Conservation (phyloP, 2,797 vertebrate genomes). For the Lepilemur ruficaudatus region DNA sequence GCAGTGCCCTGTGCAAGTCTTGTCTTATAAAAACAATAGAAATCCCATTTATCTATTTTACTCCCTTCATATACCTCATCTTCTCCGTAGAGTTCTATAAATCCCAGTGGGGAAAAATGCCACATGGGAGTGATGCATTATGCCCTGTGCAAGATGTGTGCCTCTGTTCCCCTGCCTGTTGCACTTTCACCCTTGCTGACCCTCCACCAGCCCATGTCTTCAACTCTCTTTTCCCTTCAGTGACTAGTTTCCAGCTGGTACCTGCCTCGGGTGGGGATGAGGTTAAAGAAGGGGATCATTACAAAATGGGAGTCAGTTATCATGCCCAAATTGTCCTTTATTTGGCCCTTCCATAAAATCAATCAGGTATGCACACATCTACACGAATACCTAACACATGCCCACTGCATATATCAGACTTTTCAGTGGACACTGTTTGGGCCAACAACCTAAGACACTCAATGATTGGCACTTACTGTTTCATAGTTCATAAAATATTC, state of each 20-base stretch:
- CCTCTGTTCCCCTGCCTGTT: not conserved
- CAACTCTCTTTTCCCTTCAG: not conserved
- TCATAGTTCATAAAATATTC: not conserved
- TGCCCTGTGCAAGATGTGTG: not conserved
- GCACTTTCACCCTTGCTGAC: not conserved
- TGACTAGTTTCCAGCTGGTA: not conserved
- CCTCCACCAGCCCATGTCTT: not conserved
- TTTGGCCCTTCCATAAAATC: not conserved
- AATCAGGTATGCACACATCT: not conserved
- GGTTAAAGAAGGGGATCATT: not conserved
- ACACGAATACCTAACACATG: not conserved
- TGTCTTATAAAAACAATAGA: not conserved
- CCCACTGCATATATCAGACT: not conserved
- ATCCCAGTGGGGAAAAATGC: not conserved
- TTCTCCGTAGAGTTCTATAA: not conserved
- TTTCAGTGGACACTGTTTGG: not conserved
- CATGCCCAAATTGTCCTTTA: not conserved
- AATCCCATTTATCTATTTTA: not conserved
- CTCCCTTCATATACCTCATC: not conserved
- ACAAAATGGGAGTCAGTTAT: not conserved
- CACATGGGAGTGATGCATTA: not conserved
- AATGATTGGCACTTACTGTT: not conserved
- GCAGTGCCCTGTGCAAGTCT: not conserved
- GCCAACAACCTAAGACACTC: not conserved
- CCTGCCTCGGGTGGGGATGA: not conserved